Percentiles rank a stretch among this genome's conserved stretches.
phyloP scores from a whole-genome alignment of 1,140 invertebrate species.

The Lepidurus arcticus region DNA sequence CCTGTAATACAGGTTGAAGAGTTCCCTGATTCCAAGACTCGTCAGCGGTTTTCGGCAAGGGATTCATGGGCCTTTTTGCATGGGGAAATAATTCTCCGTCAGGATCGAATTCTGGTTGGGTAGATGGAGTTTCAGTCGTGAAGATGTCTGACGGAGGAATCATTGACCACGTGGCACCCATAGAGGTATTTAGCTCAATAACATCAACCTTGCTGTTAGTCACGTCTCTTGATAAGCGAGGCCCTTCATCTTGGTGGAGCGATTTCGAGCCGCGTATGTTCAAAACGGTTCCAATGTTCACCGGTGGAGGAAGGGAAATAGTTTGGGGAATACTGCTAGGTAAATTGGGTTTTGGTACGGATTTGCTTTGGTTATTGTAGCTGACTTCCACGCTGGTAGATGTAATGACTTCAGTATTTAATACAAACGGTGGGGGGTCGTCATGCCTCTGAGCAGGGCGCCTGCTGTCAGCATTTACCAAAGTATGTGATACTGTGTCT shows the following conservation, averaged over 20 bases:
- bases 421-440: conserved; percentile 35
- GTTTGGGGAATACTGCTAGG: background rate
- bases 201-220: background rate
- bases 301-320: background rate
- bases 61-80: background rate
- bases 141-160: conserved; percentile 19
- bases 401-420: conserved; percentile 38
- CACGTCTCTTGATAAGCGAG: background rate
- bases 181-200: background rate
- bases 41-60: background rate
- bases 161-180: conserved; percentile 15
- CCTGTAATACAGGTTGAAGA: background rate
- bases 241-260: background rate
- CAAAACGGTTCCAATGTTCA: background rate
- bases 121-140: background rate
- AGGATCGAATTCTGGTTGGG: background rate
- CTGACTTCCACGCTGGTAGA: conserved; percentile 36
- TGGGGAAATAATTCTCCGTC: background rate
- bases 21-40: background rate
- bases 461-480: background rate
- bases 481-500: too few relatives aligned
- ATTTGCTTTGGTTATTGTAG: conserved; percentile 28
- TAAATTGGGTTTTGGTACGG: background rate
- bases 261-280: background rate
- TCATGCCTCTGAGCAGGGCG: conserved; percentile 35